Evolutionary conservation across 2,888 invertebrate genomes (phyloP), one percentile per base, ranked within the genome.

Genomic region (Hirtodrosophila confusa): DNA sequence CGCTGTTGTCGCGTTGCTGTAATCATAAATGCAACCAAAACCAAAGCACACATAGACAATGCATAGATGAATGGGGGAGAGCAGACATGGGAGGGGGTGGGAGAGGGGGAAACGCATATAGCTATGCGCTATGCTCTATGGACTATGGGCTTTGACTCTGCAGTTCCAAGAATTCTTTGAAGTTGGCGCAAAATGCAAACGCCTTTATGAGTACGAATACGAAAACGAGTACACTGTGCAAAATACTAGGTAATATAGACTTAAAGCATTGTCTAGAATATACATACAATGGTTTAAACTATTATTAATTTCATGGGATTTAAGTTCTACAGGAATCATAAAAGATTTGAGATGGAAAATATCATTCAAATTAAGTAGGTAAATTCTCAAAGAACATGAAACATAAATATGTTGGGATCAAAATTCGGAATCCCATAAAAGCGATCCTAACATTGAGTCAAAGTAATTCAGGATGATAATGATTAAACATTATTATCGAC

Each of bases 11-110:
- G 79, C 75, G 31, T 67, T 61, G 78, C 71, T 63, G 77, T 83
- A 83, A 80, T 86, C 83, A 83, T 80, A 83, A 80, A 80, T 78
- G 86, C 84, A 86, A 78, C 84, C 86, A 80, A 86, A 86, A 83
- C 83, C 80, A 68, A 78, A 63, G 77, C 83, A 82, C 39, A 69
- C 69, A 74, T 40, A 60, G 62, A 62, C 67, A 65, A 64, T 37
- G 37, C 37, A 1, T 1, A 4, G 40, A 17, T 12, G 36, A 8
- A 5, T n/a, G 11, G 11, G 33, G 10, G 8, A 9, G 31, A 31
- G 8, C 3, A 3, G 7, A 4, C 4, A 4, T 8, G 31, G 17
- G 10, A 3, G 1, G n/a, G 9, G 3, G n/a, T n/a, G 39, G 4
- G 11, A 23, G 6, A 4, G 4, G 4, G 29, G 4, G 10, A 17